Base-by-base conservation (phyloP, 2,113 vertebrate genomes). In the Ellobius talpinus region DNA sequence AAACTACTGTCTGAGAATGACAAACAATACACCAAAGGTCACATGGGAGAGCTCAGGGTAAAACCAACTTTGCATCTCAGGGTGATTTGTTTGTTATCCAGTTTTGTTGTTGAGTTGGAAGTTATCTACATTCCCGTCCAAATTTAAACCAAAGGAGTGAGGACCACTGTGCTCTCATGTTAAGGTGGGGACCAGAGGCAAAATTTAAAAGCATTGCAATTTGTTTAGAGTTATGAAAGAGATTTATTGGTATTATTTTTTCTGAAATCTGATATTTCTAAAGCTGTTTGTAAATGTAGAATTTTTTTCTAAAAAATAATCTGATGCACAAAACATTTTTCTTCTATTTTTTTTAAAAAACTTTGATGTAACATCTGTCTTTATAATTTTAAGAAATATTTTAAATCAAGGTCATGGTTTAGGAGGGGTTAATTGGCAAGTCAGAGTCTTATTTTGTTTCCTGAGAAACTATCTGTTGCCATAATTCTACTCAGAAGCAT, bases 121-220 rank as follows among this genome's bases (percentile, higher is more conserved):
- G n/a, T 55, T 84, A 74, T 72, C 65, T n/a, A 79, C 21, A 72
- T 33, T 92, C 16, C 23, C 11, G 93, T 92, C 2, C 8, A 82
- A 10, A 72, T 89, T 74, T 45, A 90, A 92, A 82, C 23, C 33
- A 91, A 42, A 89, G 5, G 55, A 63, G 19, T 50, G 8, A 66
- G 4, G 29, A 90, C 2, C 26, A 50, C 29, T 84, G 12, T 94
- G 39, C 19, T 97, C 39, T 50, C 36, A 90, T 89, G 12, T 79
- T 84, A 24, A 85, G 14, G 65, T 88, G 11, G 6, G 36, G 29
- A 84, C 26, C 5, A 72, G 26, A 42, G 42, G 63, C 70, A 87
- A 92, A 96, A 77, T 82, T 92, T 29, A 92, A 81, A 81, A 76
- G 65, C 10, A 79, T 3, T 82, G 31, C 55, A 63, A 70, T 88